Percentiles rank a stretch among this genome's conserved stretches.
These are phyloP conservation scores for Tribolium madens DNA, from an alignment of 1,140 invertebrate genomes.

Conservation along the genomic window DNA sequence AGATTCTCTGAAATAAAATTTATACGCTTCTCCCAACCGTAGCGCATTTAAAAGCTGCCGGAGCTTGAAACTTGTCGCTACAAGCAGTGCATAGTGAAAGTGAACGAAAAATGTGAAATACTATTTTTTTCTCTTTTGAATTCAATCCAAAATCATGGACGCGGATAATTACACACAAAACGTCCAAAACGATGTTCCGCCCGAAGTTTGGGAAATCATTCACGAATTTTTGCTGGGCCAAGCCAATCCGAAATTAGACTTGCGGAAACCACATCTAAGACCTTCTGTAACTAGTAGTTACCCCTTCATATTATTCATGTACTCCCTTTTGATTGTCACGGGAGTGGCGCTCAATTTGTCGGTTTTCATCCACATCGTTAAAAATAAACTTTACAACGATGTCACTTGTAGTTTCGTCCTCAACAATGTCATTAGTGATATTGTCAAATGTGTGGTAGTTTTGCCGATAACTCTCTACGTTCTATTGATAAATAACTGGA, in stretches of 20 bases:
- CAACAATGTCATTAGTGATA: conserved; percentile 76
- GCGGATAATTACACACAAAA: conserved; percentile 13
- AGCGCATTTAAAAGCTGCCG: conserved; percentile 3
- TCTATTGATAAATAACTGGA: conserved; percentile 79
- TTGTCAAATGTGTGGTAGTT: conserved; percentile 76
- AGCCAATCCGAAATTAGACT: conserved; percentile 60
- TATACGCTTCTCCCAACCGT: conserved; percentile 11
- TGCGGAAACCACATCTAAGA: conserved; percentile 65
- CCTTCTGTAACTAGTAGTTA: conserved; percentile 70
- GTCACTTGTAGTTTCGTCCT: conserved; percentile 76
- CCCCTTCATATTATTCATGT: conserved; percentile 75
- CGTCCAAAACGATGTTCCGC: conserved; percentile 50
- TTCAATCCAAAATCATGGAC: not conserved
- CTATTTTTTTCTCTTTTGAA: not conserved
- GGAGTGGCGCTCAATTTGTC: conserved; percentile 72
- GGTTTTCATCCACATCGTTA: conserved; percentile 73
- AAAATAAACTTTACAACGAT: conserved; percentile 72
- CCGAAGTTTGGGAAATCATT: conserved; percentile 55
- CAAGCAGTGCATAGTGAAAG: conserved; percentile 12
- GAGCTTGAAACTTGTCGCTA: conserved; percentile 7
- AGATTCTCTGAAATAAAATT: conserved; percentile 21
- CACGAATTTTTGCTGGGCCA: conserved; percentile 58
- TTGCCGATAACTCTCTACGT: conserved; percentile 77
- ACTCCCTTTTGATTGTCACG: conserved; percentile 70
- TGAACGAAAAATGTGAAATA: conserved; percentile 13